Evolutionary conservation across 2,888 invertebrate genomes (phyloP).

Genomic region (Conus canariensis): DNA sequence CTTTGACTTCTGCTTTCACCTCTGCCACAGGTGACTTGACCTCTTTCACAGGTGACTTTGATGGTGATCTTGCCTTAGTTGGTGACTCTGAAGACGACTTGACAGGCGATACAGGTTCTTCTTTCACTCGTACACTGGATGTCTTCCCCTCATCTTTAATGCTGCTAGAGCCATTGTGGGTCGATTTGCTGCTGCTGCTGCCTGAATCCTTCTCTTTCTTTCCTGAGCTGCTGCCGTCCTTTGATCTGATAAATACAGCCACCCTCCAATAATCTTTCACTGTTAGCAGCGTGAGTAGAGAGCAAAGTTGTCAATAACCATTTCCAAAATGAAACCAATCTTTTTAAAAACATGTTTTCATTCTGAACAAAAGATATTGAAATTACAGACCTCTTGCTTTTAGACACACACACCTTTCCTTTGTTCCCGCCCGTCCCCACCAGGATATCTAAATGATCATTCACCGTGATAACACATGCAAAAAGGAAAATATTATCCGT

Average conservation of each 20-base stretch:
- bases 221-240: constrained; percentile 45
- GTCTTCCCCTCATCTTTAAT: constrained; percentile 28
- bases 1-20: constrained; percentile 44
- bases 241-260: constrained; percentile 43
- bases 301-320: too few species aligned
- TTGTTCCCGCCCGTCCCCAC: too few species aligned
- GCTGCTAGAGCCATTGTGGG: neutral
- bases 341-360: too few species aligned
- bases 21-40: constrained; percentile 44
- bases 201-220: constrained; percentile 35
- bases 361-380: too few species aligned
- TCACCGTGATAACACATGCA: too few species aligned
- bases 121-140: constrained; percentile 49
- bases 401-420: too few species aligned
- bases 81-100: constrained; percentile 39
- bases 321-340: too few species aligned
- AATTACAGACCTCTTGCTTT: too few species aligned
- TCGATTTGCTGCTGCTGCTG: neutral
- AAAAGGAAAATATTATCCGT: too few species aligned
- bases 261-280: constrained; percentile 29
- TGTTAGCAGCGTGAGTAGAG: too few species aligned
- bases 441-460: too few species aligned
- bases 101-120: constrained; percentile 48
- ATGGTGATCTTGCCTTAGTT: constrained; percentile 35
- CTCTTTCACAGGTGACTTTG: constrained; percentile 42